A percentile compares a stretch with the other conserved stretches of the same genome.
These are phyloP conservation scores for Xiphorhynchus erythropygius DNA, from an alignment of 2,797 vertebrate species.

Conservation along the genomic window DNA sequence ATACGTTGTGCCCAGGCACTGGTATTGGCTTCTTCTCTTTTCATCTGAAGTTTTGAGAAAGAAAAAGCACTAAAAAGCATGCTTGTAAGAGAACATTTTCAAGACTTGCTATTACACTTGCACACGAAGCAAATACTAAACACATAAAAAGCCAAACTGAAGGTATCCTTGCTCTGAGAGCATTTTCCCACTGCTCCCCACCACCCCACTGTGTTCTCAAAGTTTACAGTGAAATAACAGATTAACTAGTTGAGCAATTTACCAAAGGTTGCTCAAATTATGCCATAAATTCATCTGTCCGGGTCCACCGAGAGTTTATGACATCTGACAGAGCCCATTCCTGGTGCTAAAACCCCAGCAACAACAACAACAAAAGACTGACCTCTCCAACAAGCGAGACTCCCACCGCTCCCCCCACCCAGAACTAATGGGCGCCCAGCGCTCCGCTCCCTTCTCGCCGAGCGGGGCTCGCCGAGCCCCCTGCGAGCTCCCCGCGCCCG, in stretches of 20 bases:
- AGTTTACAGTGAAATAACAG: slow-evolving; percentile 6
- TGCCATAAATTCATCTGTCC: slow-evolving; percentile 15
- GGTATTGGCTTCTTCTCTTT: neutral
- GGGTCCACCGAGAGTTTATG: neutral
- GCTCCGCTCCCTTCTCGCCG: neutral
- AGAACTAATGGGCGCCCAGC: rapidly evolving
- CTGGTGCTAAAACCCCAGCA: neutral
- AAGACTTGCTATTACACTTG: neutral
- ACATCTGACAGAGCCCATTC: neutral
- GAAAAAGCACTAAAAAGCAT: neutral
- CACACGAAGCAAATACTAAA: neutral
- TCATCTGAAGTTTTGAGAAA: neutral
- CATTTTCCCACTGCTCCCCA: neutral
- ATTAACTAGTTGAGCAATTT: slow-evolving; percentile 37
- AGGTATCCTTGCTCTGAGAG: neutral
- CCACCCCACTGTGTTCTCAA: neutral
- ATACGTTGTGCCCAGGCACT: neutral
- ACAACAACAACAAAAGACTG: neutral
- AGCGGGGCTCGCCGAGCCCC: neutral
- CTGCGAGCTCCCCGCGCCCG: neutral
- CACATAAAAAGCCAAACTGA: neutral
- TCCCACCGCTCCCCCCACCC: neutral
- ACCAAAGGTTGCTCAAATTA: slow-evolving; percentile 55
- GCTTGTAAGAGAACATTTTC: neutral
- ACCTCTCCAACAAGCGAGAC: neutral